A percentile compares a stretch with the other conserved stretches of the same genome.
phyloP scores from a whole-genome alignment of 1,140 invertebrate genomes.

The Macrobrachium nipponense region DNA sequence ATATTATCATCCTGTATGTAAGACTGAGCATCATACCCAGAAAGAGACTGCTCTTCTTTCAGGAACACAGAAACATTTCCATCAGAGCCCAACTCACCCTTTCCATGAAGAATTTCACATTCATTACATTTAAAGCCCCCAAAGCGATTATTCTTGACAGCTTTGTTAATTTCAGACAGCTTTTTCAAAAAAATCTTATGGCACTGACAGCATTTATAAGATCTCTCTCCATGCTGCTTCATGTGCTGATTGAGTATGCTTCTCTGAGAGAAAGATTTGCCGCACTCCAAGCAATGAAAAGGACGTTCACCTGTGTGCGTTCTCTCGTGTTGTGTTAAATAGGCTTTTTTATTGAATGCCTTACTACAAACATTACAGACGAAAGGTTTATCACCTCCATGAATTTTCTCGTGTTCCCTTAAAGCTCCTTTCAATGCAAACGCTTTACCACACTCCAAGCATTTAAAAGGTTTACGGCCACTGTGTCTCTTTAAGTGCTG shows the following conservation, averaged over 20 bases:
- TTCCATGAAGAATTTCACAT: too few species aligned
- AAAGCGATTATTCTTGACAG: too few species aligned
- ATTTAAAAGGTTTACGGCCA: slow-evolving; percentile 40
- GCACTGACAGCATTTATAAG: slow-evolving; percentile 42
- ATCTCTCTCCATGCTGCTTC: slow-evolving; percentile 48
- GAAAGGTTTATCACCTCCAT: slow-evolving; percentile 48
- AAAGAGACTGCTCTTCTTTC: too few species aligned
- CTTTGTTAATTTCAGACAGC: too few species aligned
- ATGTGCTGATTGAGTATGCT: slow-evolving; percentile 52
- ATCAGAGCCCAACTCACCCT: too few species aligned
- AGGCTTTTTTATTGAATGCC: slow-evolving; percentile 46
- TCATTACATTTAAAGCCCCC: too few species aligned
- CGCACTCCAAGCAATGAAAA: slow-evolving; percentile 51
- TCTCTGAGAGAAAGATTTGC: slow-evolving; percentile 53
- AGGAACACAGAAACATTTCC: too few species aligned
- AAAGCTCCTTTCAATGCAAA: slow-evolving; percentile 49
- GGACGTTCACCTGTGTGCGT: slow-evolving; percentile 55
- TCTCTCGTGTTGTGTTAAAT: slow-evolving; percentile 46
- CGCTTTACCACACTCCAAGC: slow-evolving; percentile 44
- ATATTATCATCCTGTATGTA: too few species aligned
- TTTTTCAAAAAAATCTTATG: slow-evolving; percentile 39
- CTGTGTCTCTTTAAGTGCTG: slow-evolving; percentile 48
- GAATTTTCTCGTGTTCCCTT: slow-evolving; percentile 47
- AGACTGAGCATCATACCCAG: too few species aligned
- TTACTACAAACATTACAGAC: slow-evolving; percentile 42